Base-by-base conservation (phyloP, 92 coral and sea anemone genomes). In the Paragorgia papillata region DNA sequence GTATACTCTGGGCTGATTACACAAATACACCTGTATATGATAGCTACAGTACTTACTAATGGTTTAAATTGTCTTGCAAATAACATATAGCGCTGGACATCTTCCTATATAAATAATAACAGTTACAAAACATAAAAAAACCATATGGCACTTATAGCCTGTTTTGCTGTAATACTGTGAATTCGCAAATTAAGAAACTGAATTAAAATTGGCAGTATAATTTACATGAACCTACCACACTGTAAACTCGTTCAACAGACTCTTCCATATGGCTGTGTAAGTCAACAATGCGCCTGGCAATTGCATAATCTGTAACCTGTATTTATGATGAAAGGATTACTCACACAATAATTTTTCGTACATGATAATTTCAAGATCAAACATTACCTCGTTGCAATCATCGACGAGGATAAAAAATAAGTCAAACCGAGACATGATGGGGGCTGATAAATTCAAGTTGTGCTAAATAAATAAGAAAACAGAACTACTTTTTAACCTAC, bases 361-460 rank as follows among this genome's bases (percentile, higher is more conserved):
- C n/a, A n/a, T n/a, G n/a, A n/a, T n/a, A n/a, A n/a, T n/a, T n/a
- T n/a, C n/a, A n/a, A n/a, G n/a, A n/a, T n/a, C n/a, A n/a, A n/a
- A 30, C 8, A 62, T 26, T 81, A 90, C 97, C 91, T 94, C 98
- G 74, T 94, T 94, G 76, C 98, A 91, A 53, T 94, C 98, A 79
- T 94, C 98, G 13, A 94, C 98, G 58, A 94, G 85, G 55, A 94
- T 94, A 75, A 94, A 94, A 80, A 94, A 94, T 58, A 94, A 86
- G 60, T 94, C 98, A 94, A 94, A 94, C 60, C 98, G 69, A n/a
- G 98, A 94, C 98, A 94, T 94, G 63, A 94, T 91, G 10, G 98
- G 98, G 58, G 98, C 98, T n/a, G 97, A 88, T 91, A 94, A 86
- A 89, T 90, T 94, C n/a, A 94, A 84, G 67, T 94, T 94, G 83